Evolutionary conservation across 2,113 vertebrate species (phyloP).

Genomic region (Lophius piscatorius): DNA sequence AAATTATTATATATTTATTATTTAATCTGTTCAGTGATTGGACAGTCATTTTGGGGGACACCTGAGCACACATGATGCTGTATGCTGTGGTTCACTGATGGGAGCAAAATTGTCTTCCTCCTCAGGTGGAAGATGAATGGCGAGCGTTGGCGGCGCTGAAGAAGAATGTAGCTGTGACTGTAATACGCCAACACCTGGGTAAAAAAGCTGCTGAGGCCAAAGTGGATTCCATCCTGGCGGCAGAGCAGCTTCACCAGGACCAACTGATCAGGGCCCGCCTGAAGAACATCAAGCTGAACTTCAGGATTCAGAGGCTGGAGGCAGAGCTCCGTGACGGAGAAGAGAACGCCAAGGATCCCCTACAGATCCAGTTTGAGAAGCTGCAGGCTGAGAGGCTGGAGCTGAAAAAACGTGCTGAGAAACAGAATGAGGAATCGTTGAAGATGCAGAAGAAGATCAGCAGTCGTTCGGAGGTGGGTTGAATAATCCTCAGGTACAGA

Average conservation of each 20-base stretch:
- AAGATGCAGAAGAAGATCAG: conserved; percentile 79
- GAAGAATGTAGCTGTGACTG: conserved; percentile 63
- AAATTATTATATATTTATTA: too few relatives aligned
- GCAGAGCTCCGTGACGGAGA: conserved; percentile 61
- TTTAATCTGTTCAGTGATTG: too few relatives aligned
- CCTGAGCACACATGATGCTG: neutral
- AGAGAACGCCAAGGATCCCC: conserved; percentile 57
- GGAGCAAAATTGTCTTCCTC: accelerated
- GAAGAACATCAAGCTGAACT: conserved; percentile 81
- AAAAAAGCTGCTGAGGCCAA: conserved; percentile 59
- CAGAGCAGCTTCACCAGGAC: conserved; percentile 74
- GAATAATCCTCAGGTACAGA: neutral
- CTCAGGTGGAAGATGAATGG: conserved; percentile 76
- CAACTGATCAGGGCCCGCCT: conserved; percentile 64
- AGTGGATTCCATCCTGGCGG: conserved; percentile 65
- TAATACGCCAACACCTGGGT: conserved; percentile 57
- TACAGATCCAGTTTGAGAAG: conserved; percentile 77
- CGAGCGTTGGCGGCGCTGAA: conserved; percentile 66
- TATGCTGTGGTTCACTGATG: neutral
- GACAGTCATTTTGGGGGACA: too few relatives aligned
- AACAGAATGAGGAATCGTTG: conserved; percentile 73
- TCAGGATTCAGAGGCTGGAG: conserved; percentile 71
- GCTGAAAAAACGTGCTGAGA: conserved; percentile 68
- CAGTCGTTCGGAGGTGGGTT: conserved; percentile 60
- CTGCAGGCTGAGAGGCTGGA: conserved; percentile 83